Evolutionary conservation across 2,888 invertebrate species (phyloP), one percentile per base, ranked within the genome.

Genomic region (Lasioglossum pauxillum): DNA sequence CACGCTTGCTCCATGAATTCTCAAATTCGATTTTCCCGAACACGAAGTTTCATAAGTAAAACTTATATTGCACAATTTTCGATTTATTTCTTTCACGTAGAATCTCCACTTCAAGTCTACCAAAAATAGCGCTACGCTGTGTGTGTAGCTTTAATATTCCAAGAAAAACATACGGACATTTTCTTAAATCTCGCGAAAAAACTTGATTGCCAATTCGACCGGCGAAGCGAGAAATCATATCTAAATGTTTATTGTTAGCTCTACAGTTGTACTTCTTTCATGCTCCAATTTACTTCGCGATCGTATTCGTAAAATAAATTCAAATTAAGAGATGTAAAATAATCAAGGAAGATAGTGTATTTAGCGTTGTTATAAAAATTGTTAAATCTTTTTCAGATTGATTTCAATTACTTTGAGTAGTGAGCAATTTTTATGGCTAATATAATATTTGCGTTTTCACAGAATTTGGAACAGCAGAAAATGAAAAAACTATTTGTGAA

Each of bases 11-110:
- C 35, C 71, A 71, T 71, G 71, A 71, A 71, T 41, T n/a, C 16
- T 27, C 72, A 72, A 41, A 41, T 72, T 41, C 72, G n/a, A 44
- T 72, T 27, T 72, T 44, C 44, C 8, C 72, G 72, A 41, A 69
- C 35, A 23, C 38, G 35, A 69, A 38, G 38, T 69, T 38, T 35
- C 38, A 69, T 69, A 38, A 69, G 67, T 35, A 31, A 67, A 67
- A 67, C 67, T 67, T 67, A 67, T 35, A 67, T 35, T 35, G 67
- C 35, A 67, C 67, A 8, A 23, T 67, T 69, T 69, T 41, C 35
- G 69, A 69, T 69, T 69, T 69, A 38, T 35, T 69, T 38, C 38
- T 31, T 38, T 41, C 41, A 12, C 69, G 69, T 38, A 69, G 69
- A 69, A 69, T 38, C 4, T 41, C 12, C 69, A 1, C 23, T n/a